Base-by-base conservation (phyloP, 2,888 invertebrate genomes). In the Barypeithes pellucidus region DNA sequence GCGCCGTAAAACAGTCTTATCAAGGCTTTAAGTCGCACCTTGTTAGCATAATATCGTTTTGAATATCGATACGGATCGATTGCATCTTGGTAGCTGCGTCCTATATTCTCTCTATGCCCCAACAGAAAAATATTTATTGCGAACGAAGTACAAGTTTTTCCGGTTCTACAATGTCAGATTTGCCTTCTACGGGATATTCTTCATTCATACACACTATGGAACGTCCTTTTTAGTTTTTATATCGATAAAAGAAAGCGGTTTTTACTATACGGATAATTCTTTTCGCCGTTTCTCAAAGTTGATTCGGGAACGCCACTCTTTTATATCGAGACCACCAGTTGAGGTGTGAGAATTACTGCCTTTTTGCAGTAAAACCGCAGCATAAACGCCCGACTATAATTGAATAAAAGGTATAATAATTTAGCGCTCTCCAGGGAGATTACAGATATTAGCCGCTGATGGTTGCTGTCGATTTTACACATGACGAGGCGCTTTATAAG, bases 271-370 rank as follows among this genome's bases (percentile, higher is more conserved):
- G n/a, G n/a, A n/a, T n/a, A n/a, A n/a, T n/a, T n/a, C n/a, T n/a
- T n/a, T n/a, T n/a, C n/a, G n/a, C n/a, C n/a, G n/a, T n/a, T n/a
- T n/a, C n/a, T n/a, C 16, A 20, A 18, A 16, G 5, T 5, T 54
- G 29, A 60, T 65, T 43, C 11, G 33, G 22, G 65, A 66, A 52
- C 54, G 14, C 14, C 11, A 41, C 36, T 7, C 18, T 47, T 63
- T 66, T 41, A 24, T 52, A 65, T 14, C 52, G 16, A 62, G 65
- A 66, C 65, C 65, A 65, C 65, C 65, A 36, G 39, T 65, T 50
- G 65, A 65, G 65, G 65, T 65, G 65, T 65, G 65, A 65, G 65
- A 65, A 65, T 52, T 65, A 65, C 52, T 36, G 50, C 50, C 36
- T 36, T 65, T 50, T 65, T 65, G 65, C 65, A 65, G 36, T 50